Evolutionary conservation across 2,113 vertebrate species (phyloP).

Genomic region (Eulemur rufifrons): DNA sequence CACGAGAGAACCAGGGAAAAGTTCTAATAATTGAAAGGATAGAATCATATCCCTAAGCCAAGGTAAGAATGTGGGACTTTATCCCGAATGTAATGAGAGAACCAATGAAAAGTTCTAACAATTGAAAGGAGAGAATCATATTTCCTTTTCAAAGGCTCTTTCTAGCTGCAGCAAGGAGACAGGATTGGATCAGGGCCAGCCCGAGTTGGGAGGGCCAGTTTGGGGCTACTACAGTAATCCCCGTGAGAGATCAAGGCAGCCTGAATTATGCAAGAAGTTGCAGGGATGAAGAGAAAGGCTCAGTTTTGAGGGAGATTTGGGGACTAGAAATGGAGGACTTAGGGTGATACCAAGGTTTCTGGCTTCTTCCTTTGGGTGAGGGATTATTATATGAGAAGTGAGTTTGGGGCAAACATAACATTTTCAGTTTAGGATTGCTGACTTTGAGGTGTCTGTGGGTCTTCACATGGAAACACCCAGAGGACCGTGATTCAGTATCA

Average conservation of each 20-base stretch:
- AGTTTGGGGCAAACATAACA: background rate
- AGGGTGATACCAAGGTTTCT: background rate
- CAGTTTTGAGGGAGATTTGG: background rate
- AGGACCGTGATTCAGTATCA: background rate
- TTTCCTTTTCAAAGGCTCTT: background rate
- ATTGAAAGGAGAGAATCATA: background rate
- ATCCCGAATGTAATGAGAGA: background rate
- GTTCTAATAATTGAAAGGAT: background rate
- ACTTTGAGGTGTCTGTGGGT: background rate
- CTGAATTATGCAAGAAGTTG: background rate
- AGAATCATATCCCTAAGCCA: background rate
- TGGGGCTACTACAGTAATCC: background rate
- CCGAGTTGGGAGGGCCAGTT: background rate
- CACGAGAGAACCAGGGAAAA: background rate
- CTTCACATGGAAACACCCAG: background rate
- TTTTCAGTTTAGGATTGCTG: background rate
- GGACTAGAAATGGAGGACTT: background rate
- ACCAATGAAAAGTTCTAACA: background rate
- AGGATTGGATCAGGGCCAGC: background rate
- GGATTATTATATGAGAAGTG: accelerated
- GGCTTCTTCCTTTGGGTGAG: background rate
- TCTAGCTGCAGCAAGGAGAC: background rate
- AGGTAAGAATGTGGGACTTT: background rate
- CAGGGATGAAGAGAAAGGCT: background rate
- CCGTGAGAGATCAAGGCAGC: background rate